These are phyloP conservation scores for Phaethon lepturus DNA, from an alignment of 2,113 vertebrate species.

Conservation along the genomic window DNA sequence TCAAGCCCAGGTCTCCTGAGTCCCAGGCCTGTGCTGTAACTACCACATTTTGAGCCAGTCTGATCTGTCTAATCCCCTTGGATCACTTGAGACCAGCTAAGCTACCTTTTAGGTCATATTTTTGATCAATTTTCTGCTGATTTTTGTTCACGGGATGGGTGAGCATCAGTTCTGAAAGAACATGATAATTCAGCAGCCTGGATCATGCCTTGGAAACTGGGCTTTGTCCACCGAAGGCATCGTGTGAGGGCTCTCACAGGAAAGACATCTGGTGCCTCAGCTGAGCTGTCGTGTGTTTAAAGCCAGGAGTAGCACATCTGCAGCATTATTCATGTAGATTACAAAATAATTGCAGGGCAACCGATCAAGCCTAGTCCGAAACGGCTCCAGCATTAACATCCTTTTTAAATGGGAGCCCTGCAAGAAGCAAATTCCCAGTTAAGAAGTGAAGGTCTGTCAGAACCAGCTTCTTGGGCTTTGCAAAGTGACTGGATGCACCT, in stretches of 20 bases:
- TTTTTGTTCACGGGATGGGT: neutral
- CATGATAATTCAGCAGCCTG: neutral
- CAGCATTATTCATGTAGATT: neutral
- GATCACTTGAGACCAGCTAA: neutral
- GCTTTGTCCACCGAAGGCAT: slow-evolving; percentile 12
- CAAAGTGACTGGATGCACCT: neutral
- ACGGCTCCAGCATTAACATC: accelerated
- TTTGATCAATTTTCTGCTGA: neutral
- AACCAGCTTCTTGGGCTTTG: neutral
- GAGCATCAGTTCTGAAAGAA: neutral
- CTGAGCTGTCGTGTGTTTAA: neutral
- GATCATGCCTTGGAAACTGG: neutral
- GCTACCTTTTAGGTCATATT: neutral
- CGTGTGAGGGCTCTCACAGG: neutral
- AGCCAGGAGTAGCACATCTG: slow-evolving; percentile 6
- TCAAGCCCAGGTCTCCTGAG: neutral
- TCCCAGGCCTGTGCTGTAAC: neutral
- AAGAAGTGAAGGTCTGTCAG: neutral
- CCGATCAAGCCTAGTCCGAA: neutral
- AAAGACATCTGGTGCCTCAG: slow-evolving; percentile 38
- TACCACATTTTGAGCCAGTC: neutral
- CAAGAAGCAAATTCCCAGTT: neutral
- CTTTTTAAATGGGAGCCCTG: neutral
- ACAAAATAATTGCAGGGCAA: neutral
- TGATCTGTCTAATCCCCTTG: neutral